Evolutionary conservation across 2,888 invertebrate species (phyloP), one percentile per base, ranked within the genome.

Genomic region (Drosophila neonasuta): DNA sequence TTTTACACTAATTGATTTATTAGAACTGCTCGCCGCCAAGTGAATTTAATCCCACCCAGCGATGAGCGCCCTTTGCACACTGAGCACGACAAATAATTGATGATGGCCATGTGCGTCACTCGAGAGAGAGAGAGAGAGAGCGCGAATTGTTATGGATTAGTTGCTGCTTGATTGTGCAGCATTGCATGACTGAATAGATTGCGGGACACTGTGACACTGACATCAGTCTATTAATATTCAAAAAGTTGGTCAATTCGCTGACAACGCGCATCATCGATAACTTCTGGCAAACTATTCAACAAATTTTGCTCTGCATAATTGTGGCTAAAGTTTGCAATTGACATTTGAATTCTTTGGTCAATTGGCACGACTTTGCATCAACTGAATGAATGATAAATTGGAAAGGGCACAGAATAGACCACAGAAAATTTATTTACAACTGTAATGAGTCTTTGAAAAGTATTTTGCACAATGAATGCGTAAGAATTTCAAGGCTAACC

Each of bases 1-100:
- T 62, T 51, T 54, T 46, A 44, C n/a, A 20, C 68, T 79, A 79
- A 77, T 79, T 77, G 68, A 77, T 77, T 79, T 76, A 77, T 79
- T 63, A 49, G 58, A 32, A 46, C 29, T 24, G 34, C 57, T 56
- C 49, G 34, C 48, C 45, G 39, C 48, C 57, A 39, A 46, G 39
- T 24, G 39, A 48, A 13, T 48, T 42, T 17, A 57, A 49, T 46
- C 46, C n/a, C 24, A 20, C 20, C 20, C 20, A 20, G 20, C 20
- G 3, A 3, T 20, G 20, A 3, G 20, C 6, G 24, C 24, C 24
- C 24, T 24, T 24, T 24, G 24, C 24, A 24, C 24, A 24, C 24
- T 5, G 24, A 24, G 41, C 44, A 30, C 11, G 4, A 8, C 10
- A 41, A 66, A 78, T 78, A 74, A 76, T 78, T 77, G 64, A 79